Percentiles rank a stretch among this genome's conserved stretches.
Evolutionary conservation across 37 sponge, comb jelly and placozoan species (phyloP).

Genomic region (Geodia barretti): DNA sequence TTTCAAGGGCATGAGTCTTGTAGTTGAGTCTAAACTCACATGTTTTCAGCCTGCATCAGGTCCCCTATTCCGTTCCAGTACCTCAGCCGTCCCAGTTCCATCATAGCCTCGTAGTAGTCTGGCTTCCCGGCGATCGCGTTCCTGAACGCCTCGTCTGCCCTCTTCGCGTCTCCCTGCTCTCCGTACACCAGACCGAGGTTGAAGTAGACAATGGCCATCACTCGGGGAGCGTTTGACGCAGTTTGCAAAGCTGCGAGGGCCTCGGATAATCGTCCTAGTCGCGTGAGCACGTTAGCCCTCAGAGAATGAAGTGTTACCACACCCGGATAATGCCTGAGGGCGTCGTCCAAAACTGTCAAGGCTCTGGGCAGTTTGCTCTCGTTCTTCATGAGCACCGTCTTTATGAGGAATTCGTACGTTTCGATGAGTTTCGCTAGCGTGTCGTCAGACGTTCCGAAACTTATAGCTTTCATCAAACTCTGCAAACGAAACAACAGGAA

Average conservation of each 20-base stretch:
- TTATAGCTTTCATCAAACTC: slow-evolving; percentile 9
- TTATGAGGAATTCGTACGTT: slow-evolving; percentile 14
- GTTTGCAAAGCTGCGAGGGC: background rate
- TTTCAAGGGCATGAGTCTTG: too few relatives aligned
- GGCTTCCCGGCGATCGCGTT: background rate
- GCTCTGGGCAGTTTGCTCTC: slow-evolving; percentile 7
- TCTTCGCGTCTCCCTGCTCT: background rate
- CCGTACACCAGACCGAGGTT: slow-evolving; percentile 18
- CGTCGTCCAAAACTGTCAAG: slow-evolving; percentile 12
- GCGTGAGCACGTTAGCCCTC: slow-evolving; percentile 6
- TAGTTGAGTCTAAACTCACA: background rate
- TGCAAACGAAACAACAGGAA: too few relatives aligned
- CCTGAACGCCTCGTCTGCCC: background rate
- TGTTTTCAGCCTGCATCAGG: background rate
- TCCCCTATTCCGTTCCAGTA: background rate
- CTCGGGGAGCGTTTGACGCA: background rate
- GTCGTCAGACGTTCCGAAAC: slow-evolving; percentile 1
- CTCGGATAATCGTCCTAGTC: background rate
- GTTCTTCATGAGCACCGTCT: slow-evolving; percentile 11
- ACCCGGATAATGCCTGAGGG: background rate
- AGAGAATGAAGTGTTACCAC: background rate
- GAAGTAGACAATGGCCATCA: background rate
- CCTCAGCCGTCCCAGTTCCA: background rate
- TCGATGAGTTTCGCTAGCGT: slow-evolving; percentile 8
- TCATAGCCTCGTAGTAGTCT: background rate